These are phyloP conservation scores for Buteo buteo DNA, from an alignment of 2,113 vertebrate genomes.

Conservation along the genomic window DNA sequence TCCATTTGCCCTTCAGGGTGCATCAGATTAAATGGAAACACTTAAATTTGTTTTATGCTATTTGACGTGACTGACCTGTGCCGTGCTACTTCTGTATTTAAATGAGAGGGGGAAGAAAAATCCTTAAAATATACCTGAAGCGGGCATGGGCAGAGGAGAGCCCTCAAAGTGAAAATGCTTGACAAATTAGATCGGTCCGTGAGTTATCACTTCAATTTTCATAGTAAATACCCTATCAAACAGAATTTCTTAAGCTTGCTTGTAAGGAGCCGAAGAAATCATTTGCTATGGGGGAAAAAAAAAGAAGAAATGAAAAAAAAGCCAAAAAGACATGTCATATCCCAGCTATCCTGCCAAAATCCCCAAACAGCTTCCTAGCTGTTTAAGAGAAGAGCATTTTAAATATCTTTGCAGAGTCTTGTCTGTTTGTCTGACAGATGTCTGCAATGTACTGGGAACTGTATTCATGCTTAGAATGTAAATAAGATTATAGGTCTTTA, in stretches of 20 bases:
- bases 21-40: background rate
- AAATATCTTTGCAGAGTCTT: slow-evolving; percentile 23
- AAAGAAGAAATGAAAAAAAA: background rate
- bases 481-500: slow-evolving; percentile 34
- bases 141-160: background rate
- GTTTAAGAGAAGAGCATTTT: slow-evolving; percentile 3
- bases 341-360: slow-evolving; percentile 28
- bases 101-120: background rate
- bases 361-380: slow-evolving; percentile 14
- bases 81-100: rapidly evolving
- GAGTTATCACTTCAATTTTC: background rate
- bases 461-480: slow-evolving; percentile 45
- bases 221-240: background rate
- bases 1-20: background rate
- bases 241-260: background rate
- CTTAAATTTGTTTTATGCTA: rapidly evolving
- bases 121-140: background rate
- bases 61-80: background rate
- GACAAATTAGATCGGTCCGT: background rate
- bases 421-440: slow-evolving; percentile 62
- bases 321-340: slow-evolving; percentile 1
- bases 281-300: background rate
- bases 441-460: slow-evolving; percentile 12
- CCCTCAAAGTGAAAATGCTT: background rate
- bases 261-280: background rate